These are phyloP conservation scores for Drosophila leonis DNA, from an alignment of 2,888 invertebrate species.

Conservation along the genomic window DNA sequence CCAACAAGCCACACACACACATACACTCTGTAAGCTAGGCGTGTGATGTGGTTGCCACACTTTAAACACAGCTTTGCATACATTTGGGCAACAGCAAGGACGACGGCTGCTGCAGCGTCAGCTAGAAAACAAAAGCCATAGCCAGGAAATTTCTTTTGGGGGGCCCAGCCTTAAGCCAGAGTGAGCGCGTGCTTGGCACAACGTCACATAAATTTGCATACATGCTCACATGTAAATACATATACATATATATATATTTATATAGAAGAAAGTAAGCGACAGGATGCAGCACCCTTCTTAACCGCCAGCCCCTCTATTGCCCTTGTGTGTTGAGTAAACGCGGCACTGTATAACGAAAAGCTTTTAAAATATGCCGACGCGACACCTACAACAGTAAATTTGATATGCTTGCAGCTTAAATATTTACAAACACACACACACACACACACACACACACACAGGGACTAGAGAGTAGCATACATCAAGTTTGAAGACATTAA, in stretches of 20 bases:
- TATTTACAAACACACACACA: conserved; percentile 72
- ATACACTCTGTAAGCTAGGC: conserved; percentile 15
- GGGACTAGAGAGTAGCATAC: conserved; percentile 22
- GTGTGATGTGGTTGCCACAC: conserved; percentile 51
- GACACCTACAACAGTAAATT: conserved; percentile 79
- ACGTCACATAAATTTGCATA: conserved; percentile 74
- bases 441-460: conserved; percentile 17
- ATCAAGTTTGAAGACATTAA: conserved; percentile 53
- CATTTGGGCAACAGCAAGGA: conserved; percentile 64
- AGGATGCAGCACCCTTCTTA: conserved; percentile 34
- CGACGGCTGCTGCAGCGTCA: conserved; percentile 68
- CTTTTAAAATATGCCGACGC: conserved; percentile 84
- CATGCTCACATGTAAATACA: conserved; percentile 40
- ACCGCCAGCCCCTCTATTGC: conserved; percentile 1
- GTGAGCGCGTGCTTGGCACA: conserved; percentile 73
- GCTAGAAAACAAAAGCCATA: conserved; percentile 78
- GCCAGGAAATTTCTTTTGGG: conserved; percentile 75
- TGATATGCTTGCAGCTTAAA: conserved; percentile 79
- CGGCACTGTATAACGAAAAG: conserved; percentile 73
- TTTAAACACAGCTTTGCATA: conserved; percentile 83
- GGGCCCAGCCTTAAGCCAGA: conserved; percentile 75
- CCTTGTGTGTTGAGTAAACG: conserved; percentile 72
- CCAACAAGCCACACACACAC: conserved; percentile 60
- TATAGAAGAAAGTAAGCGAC: conserved; percentile 22
- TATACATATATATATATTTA: conserved; percentile 16